Evolutionary conservation across 2,113 vertebrate species (phyloP).

Genomic region (Chascanopsetta lugubris): DNA sequence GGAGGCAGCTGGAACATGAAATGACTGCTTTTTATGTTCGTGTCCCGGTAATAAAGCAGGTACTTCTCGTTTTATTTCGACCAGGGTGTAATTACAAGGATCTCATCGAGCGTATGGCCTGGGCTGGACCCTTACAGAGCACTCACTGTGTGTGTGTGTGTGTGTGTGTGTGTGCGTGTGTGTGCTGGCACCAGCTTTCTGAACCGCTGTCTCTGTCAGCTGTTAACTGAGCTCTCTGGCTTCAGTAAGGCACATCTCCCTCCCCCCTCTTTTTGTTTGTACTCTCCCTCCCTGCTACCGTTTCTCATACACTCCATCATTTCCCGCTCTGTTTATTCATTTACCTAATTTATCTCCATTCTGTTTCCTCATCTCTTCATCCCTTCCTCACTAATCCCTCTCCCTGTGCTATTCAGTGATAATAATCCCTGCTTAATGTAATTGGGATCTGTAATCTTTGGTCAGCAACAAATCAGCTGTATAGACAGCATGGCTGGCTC

Average conservation of each 20-base stretch:
- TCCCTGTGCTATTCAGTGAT: conserved; percentile 40
- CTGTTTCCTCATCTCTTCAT: conserved; percentile 17
- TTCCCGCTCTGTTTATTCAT: conserved; percentile 5
- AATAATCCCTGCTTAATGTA: conserved; percentile 69
- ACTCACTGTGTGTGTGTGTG: conserved; percentile 17
- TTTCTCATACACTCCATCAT: conserved; percentile 3
- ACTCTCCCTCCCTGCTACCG: neutral
- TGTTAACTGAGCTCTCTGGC: conserved; percentile 68
- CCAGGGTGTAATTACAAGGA: conserved; percentile 57
- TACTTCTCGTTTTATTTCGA: conserved; percentile 46
- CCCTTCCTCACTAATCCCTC: conserved; percentile 35
- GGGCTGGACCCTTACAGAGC: conserved; percentile 33
- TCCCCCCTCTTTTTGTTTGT: conserved; percentile 16
- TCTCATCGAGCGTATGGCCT: conserved; percentile 48
- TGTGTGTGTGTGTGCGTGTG: conserved; percentile 11
- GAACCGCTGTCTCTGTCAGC: conserved; percentile 72
- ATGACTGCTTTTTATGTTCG: conserved; percentile 5
- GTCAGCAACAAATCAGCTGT: conserved; percentile 53
- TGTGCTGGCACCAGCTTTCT: conserved; percentile 60
- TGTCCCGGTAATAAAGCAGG: conserved; percentile 4
- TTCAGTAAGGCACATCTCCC: conserved; percentile 40
- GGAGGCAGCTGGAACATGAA: conserved; percentile 8
- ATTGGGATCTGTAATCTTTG: conserved; percentile 62
- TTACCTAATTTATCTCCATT: conserved; percentile 6
- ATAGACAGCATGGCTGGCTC: conserved; percentile 54